phyloP scores from a whole-genome alignment of 2,888 invertebrate genomes.

The Morpho helenor region DNA sequence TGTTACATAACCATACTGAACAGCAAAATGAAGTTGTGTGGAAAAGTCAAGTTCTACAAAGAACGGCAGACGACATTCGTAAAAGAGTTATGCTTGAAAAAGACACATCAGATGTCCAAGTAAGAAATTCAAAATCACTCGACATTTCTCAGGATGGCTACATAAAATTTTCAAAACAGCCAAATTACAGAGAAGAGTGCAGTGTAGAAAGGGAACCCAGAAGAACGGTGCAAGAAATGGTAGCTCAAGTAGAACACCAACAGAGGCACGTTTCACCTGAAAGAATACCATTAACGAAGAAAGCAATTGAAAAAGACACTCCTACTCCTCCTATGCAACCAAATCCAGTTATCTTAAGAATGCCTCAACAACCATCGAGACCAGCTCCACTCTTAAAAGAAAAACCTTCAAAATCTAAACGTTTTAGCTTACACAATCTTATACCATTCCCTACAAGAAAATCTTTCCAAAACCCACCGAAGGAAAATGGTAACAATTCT shows the following conservation, averaged over 20 bases:
- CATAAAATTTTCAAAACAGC: slow-evolving; percentile 65
- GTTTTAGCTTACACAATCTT: slow-evolving; percentile 72
- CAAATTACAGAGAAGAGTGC: slow-evolving; percentile 42
- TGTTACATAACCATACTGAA: slow-evolving; percentile 33
- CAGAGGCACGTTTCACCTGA: slow-evolving; percentile 63
- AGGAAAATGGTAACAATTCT: slow-evolving; percentile 73
- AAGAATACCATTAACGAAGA: slow-evolving; percentile 51
- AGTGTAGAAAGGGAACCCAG: slow-evolving; percentile 57
- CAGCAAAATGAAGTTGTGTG: slow-evolving; percentile 47
- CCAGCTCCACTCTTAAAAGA: slow-evolving; percentile 71
- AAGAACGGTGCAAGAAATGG: slow-evolving; percentile 81
- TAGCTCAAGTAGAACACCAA: slow-evolving; percentile 80
- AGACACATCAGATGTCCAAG: slow-evolving; percentile 57
- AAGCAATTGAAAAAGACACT: slow-evolving; percentile 52
- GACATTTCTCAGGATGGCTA: slow-evolving; percentile 76
- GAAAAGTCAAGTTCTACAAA: slow-evolving; percentile 71
- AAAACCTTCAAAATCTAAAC: slow-evolving; percentile 69
- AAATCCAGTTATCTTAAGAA: slow-evolving; percentile 54
- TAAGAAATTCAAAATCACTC: slow-evolving; percentile 51
- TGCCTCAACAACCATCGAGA: slow-evolving; percentile 68
- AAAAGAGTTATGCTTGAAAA: slow-evolving; percentile 61
- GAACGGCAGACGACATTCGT: slow-evolving; percentile 67
- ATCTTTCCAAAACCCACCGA: slow-evolving; percentile 66
- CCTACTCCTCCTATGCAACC: slow-evolving; percentile 40
- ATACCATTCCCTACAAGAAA: slow-evolving; percentile 76